Conservation (phyloP, 2,113 vertebrate genomes). For the Gymnogyps californianus region DNA sequence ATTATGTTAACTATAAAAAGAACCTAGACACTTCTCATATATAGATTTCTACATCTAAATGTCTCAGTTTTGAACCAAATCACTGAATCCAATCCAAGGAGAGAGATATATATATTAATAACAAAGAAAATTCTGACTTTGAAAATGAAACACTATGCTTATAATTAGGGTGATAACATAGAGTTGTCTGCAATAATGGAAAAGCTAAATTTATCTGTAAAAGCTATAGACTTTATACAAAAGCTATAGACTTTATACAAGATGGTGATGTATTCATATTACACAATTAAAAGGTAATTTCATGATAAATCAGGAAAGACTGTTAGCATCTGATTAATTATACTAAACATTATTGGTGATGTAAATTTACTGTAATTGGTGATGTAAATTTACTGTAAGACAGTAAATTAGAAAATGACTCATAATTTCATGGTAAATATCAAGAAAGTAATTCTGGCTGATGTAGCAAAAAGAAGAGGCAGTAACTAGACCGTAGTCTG, state of each 20-base stretch:
- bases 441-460: not conserved
- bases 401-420: not conserved
- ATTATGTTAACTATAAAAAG: not conserved
- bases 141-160: not conserved
- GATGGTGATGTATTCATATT: not conserved
- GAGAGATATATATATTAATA: not conserved
- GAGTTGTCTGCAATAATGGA: not conserved
- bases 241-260: not conserved
- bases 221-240: not conserved
- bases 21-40: not conserved
- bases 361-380: not conserved
- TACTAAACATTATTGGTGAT: not conserved
- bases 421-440: not conserved
- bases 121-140: not conserved
- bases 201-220: not conserved
- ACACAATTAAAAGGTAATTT: not conserved
- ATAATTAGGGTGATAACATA: not conserved
- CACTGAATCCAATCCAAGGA: not conserved
- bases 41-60: not conserved
- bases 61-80: not conserved
- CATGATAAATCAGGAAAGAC: not conserved
- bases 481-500: not conserved
- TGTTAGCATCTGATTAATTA: not conserved
- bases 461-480: not conserved
- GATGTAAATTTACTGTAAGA: not conserved